Conservation (phyloP, 2,888 invertebrate genomes). For the Nomada hirtipes region DNA sequence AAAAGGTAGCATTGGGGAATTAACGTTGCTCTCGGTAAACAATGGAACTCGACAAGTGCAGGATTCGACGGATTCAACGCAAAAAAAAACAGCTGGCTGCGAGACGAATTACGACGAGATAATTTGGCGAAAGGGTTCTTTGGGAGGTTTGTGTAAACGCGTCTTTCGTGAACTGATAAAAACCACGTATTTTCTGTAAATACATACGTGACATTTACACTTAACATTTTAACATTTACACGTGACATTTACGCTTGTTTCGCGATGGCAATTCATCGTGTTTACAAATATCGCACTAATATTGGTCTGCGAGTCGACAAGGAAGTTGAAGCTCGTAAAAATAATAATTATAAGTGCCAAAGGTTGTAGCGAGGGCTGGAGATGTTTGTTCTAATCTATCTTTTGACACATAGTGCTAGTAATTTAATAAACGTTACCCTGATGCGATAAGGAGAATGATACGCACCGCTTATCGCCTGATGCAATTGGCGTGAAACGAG, state of each 20-base stretch:
- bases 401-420: no score
- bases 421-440: no score
- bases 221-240: no score
- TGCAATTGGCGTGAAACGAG: background rate
- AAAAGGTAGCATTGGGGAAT: constrained; percentile 33
- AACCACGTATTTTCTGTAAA: background rate
- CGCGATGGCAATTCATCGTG: background rate
- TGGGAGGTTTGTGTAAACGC: constrained; percentile 1
- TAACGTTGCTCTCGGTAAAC: constrained; percentile 19
- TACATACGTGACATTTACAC: background rate
- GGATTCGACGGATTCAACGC: constrained; percentile 2
- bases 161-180: background rate
- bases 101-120: constrained; percentile 8
- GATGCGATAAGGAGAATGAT: no score
- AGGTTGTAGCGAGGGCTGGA: no score
- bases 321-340: background rate
- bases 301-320: background rate
- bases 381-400: no score
- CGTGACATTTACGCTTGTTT: background rate
- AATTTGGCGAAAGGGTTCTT: constrained; percentile 8
- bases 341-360: background rate
- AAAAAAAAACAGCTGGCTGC: constrained; percentile 7
- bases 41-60: constrained; percentile 21
- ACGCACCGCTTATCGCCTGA: no score
- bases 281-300: background rate